phyloP scores from a whole-genome alignment of 1,140 invertebrate genomes.

The Cylas formicarius region DNA sequence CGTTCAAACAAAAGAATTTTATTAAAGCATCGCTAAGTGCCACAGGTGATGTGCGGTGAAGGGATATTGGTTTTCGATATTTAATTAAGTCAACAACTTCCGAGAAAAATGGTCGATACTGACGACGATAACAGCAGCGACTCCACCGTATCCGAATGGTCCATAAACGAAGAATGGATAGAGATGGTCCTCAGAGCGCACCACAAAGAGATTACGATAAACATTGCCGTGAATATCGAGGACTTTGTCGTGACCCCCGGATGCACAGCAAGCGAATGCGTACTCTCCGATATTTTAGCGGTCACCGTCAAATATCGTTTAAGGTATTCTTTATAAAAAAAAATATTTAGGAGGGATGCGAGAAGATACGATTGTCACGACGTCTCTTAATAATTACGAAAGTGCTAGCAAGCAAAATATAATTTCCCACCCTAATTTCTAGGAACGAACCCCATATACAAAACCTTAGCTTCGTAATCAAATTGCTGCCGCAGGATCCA shows the following conservation, averaged over 20 bases:
- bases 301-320: constrained; percentile 48
- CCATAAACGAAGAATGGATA: constrained; percentile 55
- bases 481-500: constrained; percentile 65
- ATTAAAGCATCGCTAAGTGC: too few species aligned
- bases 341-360: too few species aligned
- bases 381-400: too few species aligned
- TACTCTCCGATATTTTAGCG: constrained; percentile 56
- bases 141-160: constrained; percentile 43
- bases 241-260: constrained; percentile 48
- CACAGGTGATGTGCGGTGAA: too few species aligned
- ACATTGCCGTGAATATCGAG: constrained; percentile 41
- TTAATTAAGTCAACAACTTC: too few species aligned
- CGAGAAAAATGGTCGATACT: constrained; percentile 47
- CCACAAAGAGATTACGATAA: constrained; percentile 40
- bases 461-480: constrained; percentile 59
- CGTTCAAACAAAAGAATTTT: too few species aligned
- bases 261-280: constrained; percentile 51
- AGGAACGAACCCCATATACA: constrained; percentile 28
- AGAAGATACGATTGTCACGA: too few species aligned
- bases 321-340: constrained; percentile 15
- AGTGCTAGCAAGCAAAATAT: constrained; percentile 5
- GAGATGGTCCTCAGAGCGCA: constrained; percentile 50
- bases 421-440: background rate
- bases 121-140: constrained; percentile 51
- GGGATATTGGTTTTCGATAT: too few species aligned